Base-by-base conservation (phyloP, 2,888 invertebrate genomes). In the Sceliomorpha sp. region DNA sequence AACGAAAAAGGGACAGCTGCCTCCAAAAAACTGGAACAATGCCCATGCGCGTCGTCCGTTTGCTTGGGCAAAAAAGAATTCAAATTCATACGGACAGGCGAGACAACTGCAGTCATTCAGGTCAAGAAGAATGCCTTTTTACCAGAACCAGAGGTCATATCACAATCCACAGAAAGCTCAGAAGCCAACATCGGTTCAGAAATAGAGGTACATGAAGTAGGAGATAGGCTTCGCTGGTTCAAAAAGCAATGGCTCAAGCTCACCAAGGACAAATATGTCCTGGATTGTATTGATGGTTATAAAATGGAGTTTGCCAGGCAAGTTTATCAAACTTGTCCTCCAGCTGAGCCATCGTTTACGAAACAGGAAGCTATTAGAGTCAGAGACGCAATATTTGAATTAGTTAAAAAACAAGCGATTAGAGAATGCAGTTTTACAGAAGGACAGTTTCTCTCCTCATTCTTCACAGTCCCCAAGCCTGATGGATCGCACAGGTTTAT, bases 401-500 rank as follows among this genome's bases (percentile, higher is more conserved):
- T 48, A n/a, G 2, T 9, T 9, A 13, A 13, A 13, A 53, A 32
- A 14, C 10, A 39, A 20, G 40, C 42, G 7, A 20, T 53, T 42
- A 6, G 8, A 24, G 24, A 42, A 13, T 53, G 53, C 9, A 0
- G n/a, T 1, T 15, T 8, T 9, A 10, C 14, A 3, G 1, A 53
- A 24, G 32, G 42, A 5, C 53, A 53, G 10, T 50, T 50, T 17
- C n/a, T 55, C 8, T 50, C 75, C 0, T 44, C 37, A 1, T 67
- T 45, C 56, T 75, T 75, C 13, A 58, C 63, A 36, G 58, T 70
- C 0, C 62, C 44, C 9, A 72, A 73, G 34, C 48, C n/a, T n/a
- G n/a, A n/a, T n/a, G n/a, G n/a, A n/a, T n/a, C n/a, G n/a, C n/a
- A n/a, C n/a, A n/a, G n/a, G n/a, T n/a, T n/a, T n/a, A n/a, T n/a